phyloP scores from a whole-genome alignment of 1,140 invertebrate species.

The Drosophila serrata region DNA sequence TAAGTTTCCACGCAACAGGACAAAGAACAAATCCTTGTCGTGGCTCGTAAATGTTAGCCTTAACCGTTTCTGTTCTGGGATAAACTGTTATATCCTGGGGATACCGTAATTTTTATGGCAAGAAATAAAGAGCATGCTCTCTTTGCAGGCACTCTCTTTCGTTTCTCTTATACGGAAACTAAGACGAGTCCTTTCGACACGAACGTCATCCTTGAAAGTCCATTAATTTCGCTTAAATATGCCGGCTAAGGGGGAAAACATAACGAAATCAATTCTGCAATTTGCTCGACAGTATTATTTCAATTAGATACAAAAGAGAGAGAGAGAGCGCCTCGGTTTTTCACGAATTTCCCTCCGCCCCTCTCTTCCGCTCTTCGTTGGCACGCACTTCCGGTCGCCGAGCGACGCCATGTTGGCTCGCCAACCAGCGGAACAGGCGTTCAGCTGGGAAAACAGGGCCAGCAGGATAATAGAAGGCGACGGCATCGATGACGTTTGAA shows the following conservation, averaged over 20 bases:
- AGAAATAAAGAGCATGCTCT: conserved; percentile 29
- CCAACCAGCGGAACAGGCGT: conserved; percentile 34
- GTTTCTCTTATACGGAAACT: conserved; percentile 38
- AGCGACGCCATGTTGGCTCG: conserved; percentile 50
- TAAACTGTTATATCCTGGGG: conserved; percentile 19
- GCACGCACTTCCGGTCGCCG: conserved; percentile 3
- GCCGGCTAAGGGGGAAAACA: conserved; percentile 30
- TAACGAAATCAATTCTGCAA: conserved; percentile 63
- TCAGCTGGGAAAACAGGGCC: conserved; percentile 15
- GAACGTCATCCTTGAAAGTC: conserved; percentile 26
- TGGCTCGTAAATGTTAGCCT: conserved; percentile 17
- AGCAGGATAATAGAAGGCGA: not conserved
- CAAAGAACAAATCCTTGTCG: not conserved
- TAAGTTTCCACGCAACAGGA: conserved; percentile 5
- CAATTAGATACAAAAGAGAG: conserved; percentile 43
- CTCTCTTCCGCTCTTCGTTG: not conserved
- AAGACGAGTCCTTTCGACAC: conserved; percentile 17
- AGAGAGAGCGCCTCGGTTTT: conserved; percentile 14
- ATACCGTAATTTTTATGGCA: conserved; percentile 41
- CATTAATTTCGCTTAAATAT: conserved; percentile 60
- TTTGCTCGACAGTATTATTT: conserved; percentile 66
- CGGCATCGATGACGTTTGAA: conserved; percentile 48
- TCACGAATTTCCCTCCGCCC: not conserved
- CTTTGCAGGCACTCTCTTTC: not conserved
- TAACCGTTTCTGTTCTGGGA: not conserved